Conservation (phyloP, 1,140 invertebrate genomes). For the Oreohelix idahoensis region DNA sequence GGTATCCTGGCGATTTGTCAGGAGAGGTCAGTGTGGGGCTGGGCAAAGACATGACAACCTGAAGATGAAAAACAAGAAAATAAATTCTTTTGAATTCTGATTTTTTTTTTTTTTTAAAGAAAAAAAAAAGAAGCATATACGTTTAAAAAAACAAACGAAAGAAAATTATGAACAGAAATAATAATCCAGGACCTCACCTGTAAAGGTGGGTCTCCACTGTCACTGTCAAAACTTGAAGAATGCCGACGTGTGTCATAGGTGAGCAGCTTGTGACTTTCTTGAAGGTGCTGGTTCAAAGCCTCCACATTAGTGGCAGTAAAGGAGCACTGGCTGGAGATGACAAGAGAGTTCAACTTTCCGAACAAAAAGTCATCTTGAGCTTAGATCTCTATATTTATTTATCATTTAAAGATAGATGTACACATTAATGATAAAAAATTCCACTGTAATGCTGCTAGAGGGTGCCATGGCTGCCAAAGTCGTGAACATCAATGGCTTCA, state of each 20-base stretch:
- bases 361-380: no score
- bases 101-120: no score
- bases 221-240: constrained; percentile 41
- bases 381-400: no score
- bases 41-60: constrained; percentile 34
- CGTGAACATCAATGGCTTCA: no score
- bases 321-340: constrained; percentile 49
- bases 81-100: no score
- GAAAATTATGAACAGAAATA: constrained; percentile 1
- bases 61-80: not conserved
- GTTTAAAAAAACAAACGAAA: no score
- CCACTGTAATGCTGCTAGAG: no score
- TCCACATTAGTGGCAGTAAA: constrained; percentile 57
- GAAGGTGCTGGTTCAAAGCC: constrained; percentile 58
- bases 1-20: constrained; percentile 30
- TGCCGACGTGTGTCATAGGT: constrained; percentile 46
- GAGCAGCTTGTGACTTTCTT: constrained; percentile 54
- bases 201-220: constrained; percentile 33
- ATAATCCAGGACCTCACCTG: constrained; percentile 21
- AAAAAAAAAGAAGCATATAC: no score
- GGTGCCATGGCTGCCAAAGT: no score
- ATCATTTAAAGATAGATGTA: no score
- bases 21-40: constrained; percentile 40
- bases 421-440: no score
- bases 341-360: no score